phyloP scores from a whole-genome alignment of 2,113 vertebrate genomes.

The Hemiscyllium ocellatum region DNA sequence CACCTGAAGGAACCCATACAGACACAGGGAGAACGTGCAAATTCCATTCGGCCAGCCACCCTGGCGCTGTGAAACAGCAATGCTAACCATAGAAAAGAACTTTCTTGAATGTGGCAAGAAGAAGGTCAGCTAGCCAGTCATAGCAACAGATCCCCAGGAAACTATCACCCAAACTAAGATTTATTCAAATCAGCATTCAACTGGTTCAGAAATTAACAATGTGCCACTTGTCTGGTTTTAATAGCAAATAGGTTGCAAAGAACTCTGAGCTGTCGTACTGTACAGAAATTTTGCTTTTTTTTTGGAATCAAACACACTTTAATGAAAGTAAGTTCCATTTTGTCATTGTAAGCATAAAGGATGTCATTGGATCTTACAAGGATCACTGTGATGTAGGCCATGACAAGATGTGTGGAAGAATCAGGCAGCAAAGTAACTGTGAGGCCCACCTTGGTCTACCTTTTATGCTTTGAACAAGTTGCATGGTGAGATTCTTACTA shows the following conservation, averaged over 20 bases:
- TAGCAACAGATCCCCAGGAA: background rate
- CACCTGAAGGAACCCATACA: too few species aligned
- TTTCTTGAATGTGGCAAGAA: background rate
- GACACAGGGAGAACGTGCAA: too few species aligned
- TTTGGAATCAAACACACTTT: background rate
- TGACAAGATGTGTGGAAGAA: too few species aligned
- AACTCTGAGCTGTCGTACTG: background rate
- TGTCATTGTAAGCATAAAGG: background rate
- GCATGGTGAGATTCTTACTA: too few species aligned
- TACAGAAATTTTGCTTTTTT: background rate
- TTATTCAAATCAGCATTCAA: background rate
- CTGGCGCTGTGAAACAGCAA: too few species aligned
- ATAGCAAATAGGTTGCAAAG: background rate
- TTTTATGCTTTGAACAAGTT: too few species aligned
- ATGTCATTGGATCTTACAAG: too few species aligned
- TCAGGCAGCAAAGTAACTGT: too few species aligned
- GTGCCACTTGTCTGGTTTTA: background rate
- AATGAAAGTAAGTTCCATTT: background rate
- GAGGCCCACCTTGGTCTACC: too few species aligned
- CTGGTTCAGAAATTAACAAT: background rate
- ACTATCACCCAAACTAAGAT: background rate
- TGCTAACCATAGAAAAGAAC: too few species aligned
- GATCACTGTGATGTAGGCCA: too few species aligned
- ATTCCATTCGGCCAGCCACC: too few species aligned
- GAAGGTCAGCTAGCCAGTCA: background rate